phyloP scores from a whole-genome alignment of 2,888 invertebrate genomes.

The Stenodera caucasica region DNA sequence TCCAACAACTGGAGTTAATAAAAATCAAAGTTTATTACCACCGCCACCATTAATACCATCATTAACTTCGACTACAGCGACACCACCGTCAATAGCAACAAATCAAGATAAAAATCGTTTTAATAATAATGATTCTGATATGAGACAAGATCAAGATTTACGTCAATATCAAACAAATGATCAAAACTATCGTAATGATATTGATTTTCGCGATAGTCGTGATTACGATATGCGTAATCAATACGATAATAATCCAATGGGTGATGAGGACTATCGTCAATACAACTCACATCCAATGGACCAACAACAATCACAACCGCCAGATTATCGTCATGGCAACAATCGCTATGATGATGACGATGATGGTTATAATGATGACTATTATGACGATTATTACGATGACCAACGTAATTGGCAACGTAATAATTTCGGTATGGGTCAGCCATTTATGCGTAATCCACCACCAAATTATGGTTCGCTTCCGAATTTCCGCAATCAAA shows the following conservation, averaged over 20 bases:
- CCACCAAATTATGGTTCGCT: slow-evolving; percentile 9
- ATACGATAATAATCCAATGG: slow-evolving; percentile 22
- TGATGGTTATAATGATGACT: slow-evolving; percentile 52
- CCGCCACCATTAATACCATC: slow-evolving; percentile 15
- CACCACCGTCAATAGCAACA: slow-evolving; percentile 30
- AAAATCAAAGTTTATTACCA: slow-evolving; percentile 8
- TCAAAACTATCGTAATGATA: slow-evolving; percentile 34
- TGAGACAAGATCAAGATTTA: slow-evolving; percentile 40
- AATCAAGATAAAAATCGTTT: slow-evolving; percentile 48
- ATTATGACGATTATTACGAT: slow-evolving; percentile 55
- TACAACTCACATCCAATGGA: slow-evolving; percentile 24
- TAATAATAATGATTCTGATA: slow-evolving; percentile 35
- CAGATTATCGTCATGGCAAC: slow-evolving; percentile 30
- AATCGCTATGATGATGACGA: slow-evolving; percentile 40
- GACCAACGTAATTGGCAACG: slow-evolving; percentile 55
- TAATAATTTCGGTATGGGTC: slow-evolving; percentile 19
- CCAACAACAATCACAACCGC: slow-evolving; percentile 26
- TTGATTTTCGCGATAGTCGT: slow-evolving; percentile 40
- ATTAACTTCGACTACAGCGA: slow-evolving; percentile 29
- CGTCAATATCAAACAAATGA: slow-evolving; percentile 19
- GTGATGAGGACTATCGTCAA: slow-evolving; percentile 45
- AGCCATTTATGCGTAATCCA: slow-evolving; percentile 8
- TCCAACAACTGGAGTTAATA: slow-evolving; percentile 21
- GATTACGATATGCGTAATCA: slow-evolving; percentile 46
- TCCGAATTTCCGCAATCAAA: slow-evolving; percentile 12